These are phyloP conservation scores for Chloroclysta siterata DNA, from an alignment of 2,888 invertebrate species.

Conservation along the genomic window DNA sequence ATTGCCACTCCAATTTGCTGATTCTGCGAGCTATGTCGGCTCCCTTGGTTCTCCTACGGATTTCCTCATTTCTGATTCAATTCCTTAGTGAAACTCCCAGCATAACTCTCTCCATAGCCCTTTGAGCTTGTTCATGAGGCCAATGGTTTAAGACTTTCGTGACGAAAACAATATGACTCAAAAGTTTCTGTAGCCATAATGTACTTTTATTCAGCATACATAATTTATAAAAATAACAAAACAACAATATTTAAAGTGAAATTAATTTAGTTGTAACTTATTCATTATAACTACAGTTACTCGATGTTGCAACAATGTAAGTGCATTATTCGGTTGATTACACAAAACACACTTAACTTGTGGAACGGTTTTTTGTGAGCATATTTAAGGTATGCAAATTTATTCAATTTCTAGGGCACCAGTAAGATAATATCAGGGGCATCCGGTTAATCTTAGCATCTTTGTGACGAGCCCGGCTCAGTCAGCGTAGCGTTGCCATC, in stretches of 20 bases:
- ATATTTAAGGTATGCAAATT: constrained; percentile 66
- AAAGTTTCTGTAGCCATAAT: too few relatives aligned
- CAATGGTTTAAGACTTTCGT: too few relatives aligned
- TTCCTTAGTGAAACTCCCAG: too few relatives aligned
- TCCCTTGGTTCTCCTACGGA: too few relatives aligned
- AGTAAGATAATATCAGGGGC: constrained; percentile 66
- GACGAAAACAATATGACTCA: too few relatives aligned
- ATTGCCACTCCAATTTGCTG: too few relatives aligned
- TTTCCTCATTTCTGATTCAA: too few relatives aligned
- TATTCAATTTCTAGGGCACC: constrained; percentile 67
- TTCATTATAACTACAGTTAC: background rate
- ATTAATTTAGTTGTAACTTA: background rate
- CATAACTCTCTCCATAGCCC: too few relatives aligned
- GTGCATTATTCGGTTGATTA: constrained; percentile 52
- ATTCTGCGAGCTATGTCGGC: too few relatives aligned
- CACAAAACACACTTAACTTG: constrained; percentile 48
- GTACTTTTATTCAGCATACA: too few relatives aligned
- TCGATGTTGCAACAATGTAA: constrained; percentile 27
- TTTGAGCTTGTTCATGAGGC: too few relatives aligned
- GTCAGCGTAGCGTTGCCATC: constrained; percentile 44
- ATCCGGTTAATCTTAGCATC: constrained; percentile 61
- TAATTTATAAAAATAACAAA: background rate
- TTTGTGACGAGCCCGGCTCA: constrained; percentile 51
- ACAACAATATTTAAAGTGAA: background rate
- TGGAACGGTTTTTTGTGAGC: constrained; percentile 53